Conservation (phyloP, 2,113 vertebrate species). For the Petaurus breviceps region DNA sequence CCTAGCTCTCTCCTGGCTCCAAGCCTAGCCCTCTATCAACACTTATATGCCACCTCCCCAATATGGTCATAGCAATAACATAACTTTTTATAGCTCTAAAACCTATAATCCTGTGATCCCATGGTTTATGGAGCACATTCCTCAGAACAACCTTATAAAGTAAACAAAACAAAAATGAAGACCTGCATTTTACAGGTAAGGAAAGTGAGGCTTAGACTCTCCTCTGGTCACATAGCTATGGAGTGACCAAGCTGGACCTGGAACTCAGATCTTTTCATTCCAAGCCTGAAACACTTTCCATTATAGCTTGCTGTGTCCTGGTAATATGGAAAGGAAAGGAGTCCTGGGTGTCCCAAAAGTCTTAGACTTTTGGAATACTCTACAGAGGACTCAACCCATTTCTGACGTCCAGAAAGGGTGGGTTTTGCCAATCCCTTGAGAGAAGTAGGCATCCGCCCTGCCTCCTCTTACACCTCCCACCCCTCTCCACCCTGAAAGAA, state of each 20-base stretch:
- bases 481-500: not conserved
- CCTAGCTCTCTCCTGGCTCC: not conserved
- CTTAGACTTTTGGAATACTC: not conserved
- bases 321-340: not conserved
- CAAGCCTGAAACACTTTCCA: not conserved
- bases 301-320: not conserved
- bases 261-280: not conserved
- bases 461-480: not conserved
- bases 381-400: not conserved
- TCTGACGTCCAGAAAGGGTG: not conserved
- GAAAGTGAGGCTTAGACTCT: not conserved
- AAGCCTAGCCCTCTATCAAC: not conserved
- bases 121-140: not conserved
- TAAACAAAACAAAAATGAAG: not conserved
- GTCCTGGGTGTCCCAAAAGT: not conserved
- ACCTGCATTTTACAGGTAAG: not conserved
- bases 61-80: not conserved
- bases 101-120: not conserved
- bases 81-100: not conserved
- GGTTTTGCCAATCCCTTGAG: not conserved
- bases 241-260: not conserved
- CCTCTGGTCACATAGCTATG: not conserved
- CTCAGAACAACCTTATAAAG: not conserved
- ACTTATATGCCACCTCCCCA: not conserved
- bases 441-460: not conserved